A percentile compares a stretch with the other conserved stretches of the same genome.
Evolutionary conservation across 2,888 invertebrate species (phyloP).

Genomic region (Nasonia oneida): DNA sequence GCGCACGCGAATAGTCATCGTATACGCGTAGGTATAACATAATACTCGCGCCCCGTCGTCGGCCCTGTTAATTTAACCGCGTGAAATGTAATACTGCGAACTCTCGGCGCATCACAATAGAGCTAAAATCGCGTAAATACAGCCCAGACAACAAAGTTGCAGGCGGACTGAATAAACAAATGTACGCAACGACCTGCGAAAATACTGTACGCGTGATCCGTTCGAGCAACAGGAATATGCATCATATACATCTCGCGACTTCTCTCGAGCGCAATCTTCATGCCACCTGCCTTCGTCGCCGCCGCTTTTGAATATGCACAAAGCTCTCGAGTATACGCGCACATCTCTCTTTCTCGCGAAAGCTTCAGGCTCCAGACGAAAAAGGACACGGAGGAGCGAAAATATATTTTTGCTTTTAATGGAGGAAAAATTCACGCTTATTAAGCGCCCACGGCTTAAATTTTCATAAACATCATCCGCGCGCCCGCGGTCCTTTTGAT

Average conservation of each 20-base stretch:
- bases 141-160: no score
- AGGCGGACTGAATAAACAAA: no score
- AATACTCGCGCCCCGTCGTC: no score
- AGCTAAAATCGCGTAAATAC: no score
- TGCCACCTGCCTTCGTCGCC: neutral
- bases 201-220: neutral
- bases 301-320: slow-evolving; percentile 34
- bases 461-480: neutral
- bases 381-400: neutral
- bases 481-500: neutral
- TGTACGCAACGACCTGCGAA: neutral
- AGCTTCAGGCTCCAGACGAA: neutral
- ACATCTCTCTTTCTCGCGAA: no score
- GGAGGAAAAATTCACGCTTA: neutral
- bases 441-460: neutral
- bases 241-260: neutral
- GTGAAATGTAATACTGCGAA: no score
- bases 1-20: no score
- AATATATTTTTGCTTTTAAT: slow-evolving; percentile 12
- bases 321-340: neutral
- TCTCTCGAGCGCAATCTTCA: no score
- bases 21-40: no score
- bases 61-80: no score
- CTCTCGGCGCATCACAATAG: no score
- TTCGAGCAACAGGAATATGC: neutral